phyloP scores from a whole-genome alignment of 2,797 vertebrate species.

The Neosilurus mollespiculum region DNA sequence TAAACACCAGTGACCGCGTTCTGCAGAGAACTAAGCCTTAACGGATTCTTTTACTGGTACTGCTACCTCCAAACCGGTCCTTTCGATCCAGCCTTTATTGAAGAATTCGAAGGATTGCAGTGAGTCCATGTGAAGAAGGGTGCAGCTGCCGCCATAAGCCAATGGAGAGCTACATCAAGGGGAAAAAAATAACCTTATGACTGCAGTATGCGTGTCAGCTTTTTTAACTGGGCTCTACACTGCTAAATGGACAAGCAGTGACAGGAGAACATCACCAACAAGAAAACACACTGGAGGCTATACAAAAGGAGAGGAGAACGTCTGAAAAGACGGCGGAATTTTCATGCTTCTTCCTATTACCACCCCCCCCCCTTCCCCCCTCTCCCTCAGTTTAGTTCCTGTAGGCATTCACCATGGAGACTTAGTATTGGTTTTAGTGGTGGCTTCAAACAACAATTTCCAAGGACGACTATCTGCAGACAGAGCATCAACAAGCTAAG shows the following conservation, averaged over 20 bases:
- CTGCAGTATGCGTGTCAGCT: slow-evolving; percentile 68
- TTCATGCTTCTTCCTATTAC: slow-evolving; percentile 58
- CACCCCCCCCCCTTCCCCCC: slow-evolving; percentile 44
- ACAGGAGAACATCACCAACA: slow-evolving; percentile 56
- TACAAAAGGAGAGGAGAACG: slow-evolving; percentile 67
- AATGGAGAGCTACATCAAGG: slow-evolving; percentile 71
- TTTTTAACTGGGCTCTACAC: slow-evolving; percentile 60
- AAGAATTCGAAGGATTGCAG: slow-evolving; percentile 75
- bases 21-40: slow-evolving; percentile 53
- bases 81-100: slow-evolving; percentile 63
- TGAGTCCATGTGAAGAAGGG: slow-evolving; percentile 74
- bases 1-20: slow-evolving; percentile 57
- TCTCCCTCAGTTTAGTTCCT: slow-evolving; percentile 45
- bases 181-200: slow-evolving; percentile 71
- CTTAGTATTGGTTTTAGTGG: slow-evolving; percentile 69
- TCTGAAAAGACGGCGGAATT: slow-evolving; percentile 72
- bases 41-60: slow-evolving; percentile 62
- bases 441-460: slow-evolving; percentile 79
- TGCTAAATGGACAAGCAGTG: slow-evolving; percentile 60
- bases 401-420: slow-evolving; percentile 77
- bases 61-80: slow-evolving; percentile 39
- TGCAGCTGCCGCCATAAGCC: slow-evolving; percentile 67
- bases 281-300: slow-evolving; percentile 59
- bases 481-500: slow-evolving; percentile 66
- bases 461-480: slow-evolving; percentile 84